phyloP scores from a whole-genome alignment of 2,888 invertebrate species.

The Nemapogon koenigi region DNA sequence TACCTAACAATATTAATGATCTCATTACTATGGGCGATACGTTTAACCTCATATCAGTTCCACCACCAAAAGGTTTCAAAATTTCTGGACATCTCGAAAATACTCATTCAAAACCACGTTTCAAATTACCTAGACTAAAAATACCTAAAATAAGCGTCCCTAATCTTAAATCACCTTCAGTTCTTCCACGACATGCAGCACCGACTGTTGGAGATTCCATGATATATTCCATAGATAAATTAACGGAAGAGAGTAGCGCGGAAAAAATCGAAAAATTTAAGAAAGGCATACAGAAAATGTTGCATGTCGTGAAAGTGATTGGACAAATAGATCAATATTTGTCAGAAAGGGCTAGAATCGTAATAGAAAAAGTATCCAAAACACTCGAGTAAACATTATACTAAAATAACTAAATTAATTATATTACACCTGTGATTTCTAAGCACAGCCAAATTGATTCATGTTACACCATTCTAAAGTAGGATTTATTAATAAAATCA shows the following conservation, averaged over 20 bases:
- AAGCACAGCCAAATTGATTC: too few relatives aligned
- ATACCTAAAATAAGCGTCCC: slow-evolving; percentile 21
- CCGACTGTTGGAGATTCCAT: slow-evolving; percentile 35
- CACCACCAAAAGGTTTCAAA: slow-evolving; percentile 35
- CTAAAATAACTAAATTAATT: slow-evolving; percentile 1
- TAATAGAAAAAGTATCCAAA: slow-evolving; percentile 45
- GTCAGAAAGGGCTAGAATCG: slow-evolving; percentile 44
- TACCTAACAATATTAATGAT: too few relatives aligned
- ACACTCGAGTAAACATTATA: slow-evolving; percentile 35
- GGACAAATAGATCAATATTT: slow-evolving; percentile 48
- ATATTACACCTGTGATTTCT: neutral
- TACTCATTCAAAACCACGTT: slow-evolving; percentile 24
- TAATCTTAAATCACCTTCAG: neutral
- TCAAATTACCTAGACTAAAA: slow-evolving; percentile 15
- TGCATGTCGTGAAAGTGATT: slow-evolving; percentile 47
- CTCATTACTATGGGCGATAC: slow-evolving; percentile 35
- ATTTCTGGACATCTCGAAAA: slow-evolving; percentile 27
- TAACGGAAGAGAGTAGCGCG: slow-evolving; percentile 38
- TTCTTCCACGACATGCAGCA: slow-evolving; percentile 16
- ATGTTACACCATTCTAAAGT: too few relatives aligned
- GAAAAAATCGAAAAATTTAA: slow-evolving; percentile 49
- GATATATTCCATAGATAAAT: slow-evolving; percentile 23
- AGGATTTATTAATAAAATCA: too few relatives aligned
- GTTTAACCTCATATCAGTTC: slow-evolving; percentile 27
- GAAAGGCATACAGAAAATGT: slow-evolving; percentile 49